These are phyloP conservation scores for Burhinus oedicnemus DNA, from an alignment of 2,113 vertebrate genomes.

Conservation along the genomic window DNA sequence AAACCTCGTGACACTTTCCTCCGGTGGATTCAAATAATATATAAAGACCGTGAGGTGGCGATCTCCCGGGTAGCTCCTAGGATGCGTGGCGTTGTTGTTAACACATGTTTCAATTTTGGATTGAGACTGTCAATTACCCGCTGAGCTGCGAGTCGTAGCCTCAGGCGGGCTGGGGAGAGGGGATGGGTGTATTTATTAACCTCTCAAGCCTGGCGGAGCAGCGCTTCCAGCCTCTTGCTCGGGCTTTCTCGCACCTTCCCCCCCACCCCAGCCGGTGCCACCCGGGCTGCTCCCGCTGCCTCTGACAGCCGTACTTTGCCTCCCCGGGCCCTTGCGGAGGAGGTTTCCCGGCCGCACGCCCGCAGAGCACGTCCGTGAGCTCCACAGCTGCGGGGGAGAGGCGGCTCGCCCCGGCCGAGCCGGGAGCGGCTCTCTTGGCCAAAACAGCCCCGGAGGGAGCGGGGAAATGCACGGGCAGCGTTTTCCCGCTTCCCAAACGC, in stretches of 20 bases:
- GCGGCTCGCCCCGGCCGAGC: not conserved
- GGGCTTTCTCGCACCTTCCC: not conserved
- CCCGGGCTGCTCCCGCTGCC: not conserved
- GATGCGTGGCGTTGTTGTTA: slow-evolving; percentile 69
- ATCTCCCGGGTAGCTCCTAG: slow-evolving; percentile 65
- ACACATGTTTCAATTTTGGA: slow-evolving; percentile 74
- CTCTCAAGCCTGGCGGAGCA: slow-evolving; percentile 22
- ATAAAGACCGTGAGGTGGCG: slow-evolving; percentile 65
- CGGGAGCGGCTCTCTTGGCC: not conserved
- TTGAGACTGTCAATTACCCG: slow-evolving; percentile 75
- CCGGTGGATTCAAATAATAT: slow-evolving; percentile 57
- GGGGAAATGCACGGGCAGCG: not conserved
- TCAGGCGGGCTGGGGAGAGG: slow-evolving; percentile 54
- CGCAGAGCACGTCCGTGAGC: not conserved
- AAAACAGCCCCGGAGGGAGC: slow-evolving; percentile 3
- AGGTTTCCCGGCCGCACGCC: not conserved
- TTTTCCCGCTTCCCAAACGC: not conserved
- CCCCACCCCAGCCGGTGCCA: not conserved
- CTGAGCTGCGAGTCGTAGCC: slow-evolving; percentile 67
- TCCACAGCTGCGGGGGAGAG: not conserved
- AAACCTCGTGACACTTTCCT: slow-evolving; percentile 50
- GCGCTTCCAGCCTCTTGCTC: not conserved
- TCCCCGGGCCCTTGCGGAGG: not conserved
- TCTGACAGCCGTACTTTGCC: not conserved
- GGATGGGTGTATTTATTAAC: slow-evolving; percentile 62